phyloP scores from a whole-genome alignment of 2,797 vertebrate genomes.

The Eulemur rubriventer region DNA sequence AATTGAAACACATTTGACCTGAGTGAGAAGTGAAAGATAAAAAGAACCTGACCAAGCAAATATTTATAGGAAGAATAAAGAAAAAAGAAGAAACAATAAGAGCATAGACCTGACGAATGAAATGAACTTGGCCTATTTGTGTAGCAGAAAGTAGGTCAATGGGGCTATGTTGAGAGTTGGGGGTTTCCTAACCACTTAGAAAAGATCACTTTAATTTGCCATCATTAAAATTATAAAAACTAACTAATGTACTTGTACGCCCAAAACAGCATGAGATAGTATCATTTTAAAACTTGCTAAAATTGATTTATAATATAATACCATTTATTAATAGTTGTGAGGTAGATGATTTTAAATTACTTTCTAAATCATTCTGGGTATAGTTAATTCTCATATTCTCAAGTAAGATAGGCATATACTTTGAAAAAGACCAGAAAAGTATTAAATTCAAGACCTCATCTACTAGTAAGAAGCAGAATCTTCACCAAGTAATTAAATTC shows the following conservation, averaged over 20 bases:
- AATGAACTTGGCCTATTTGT: background rate
- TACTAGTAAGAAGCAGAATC: background rate
- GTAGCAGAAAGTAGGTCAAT: background rate
- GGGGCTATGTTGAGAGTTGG: background rate
- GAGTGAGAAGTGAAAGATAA: background rate
- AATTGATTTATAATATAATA: background rate
- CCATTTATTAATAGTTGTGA: background rate
- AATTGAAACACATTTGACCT: background rate
- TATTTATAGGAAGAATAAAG: background rate
- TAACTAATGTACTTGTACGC: background rate
- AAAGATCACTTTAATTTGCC: constrained; percentile 50
- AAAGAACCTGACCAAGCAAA: background rate
- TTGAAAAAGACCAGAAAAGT: background rate
- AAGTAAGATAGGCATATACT: background rate
- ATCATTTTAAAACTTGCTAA: constrained; percentile 47
- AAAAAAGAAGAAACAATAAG: background rate
- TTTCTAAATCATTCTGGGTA: background rate
- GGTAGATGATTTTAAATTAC: background rate
- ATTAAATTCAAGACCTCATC: background rate
- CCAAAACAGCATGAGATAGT: background rate
- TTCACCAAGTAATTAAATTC: background rate
- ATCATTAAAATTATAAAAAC: constrained; percentile 22
- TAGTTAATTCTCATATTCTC: background rate
- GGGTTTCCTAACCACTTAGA: background rate
- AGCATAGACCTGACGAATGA: background rate